These are phyloP conservation scores for Oryzaephilus surinamensis DNA, from an alignment of 1,140 invertebrate species.

Conservation along the genomic window DNA sequence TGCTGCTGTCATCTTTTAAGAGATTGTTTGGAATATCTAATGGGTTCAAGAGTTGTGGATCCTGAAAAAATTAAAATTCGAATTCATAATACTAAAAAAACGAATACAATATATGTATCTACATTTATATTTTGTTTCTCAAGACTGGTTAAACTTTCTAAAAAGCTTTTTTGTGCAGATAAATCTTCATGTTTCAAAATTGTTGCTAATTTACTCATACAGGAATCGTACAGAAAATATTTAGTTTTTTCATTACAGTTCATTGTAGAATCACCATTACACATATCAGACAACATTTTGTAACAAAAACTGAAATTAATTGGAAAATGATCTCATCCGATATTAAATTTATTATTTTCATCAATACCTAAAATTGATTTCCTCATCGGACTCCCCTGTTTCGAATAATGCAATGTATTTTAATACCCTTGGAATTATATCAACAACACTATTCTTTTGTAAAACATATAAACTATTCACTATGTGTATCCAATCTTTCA, in stretches of 20 bases:
- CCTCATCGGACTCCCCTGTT: constrained; percentile 6
- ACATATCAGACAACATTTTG: constrained; percentile 1
- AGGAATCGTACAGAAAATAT: neutral
- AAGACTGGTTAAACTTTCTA: too few species aligned
- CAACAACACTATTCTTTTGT: constrained; percentile 2
- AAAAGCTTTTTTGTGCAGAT: neutral
- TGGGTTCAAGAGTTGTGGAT: too few species aligned
- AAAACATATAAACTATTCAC: constrained; percentile 9
- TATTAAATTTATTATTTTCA: too few species aligned
- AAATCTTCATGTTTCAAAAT: neutral
- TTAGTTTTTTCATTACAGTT: neutral
- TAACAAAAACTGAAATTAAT: too few species aligned
- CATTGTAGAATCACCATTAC: neutral
- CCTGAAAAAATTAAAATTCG: neutral
- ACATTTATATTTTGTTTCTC: too few species aligned
- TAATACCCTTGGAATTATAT: constrained; percentile 18
- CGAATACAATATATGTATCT: neutral
- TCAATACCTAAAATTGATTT: constrained; percentile 22
- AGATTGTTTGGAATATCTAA: too few species aligned
- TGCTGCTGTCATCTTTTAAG: too few species aligned
- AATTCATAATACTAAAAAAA: neutral
- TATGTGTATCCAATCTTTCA: constrained; percentile 21
- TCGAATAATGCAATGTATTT: constrained; percentile 27
- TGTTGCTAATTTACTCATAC: too few species aligned
- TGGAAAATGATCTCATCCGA: too few species aligned